Percentiles rank a stretch among this genome's conserved stretches.
phyloP scores from a whole-genome alignment of 2,888 invertebrate species.

The Lumbricus terrestris region DNA sequence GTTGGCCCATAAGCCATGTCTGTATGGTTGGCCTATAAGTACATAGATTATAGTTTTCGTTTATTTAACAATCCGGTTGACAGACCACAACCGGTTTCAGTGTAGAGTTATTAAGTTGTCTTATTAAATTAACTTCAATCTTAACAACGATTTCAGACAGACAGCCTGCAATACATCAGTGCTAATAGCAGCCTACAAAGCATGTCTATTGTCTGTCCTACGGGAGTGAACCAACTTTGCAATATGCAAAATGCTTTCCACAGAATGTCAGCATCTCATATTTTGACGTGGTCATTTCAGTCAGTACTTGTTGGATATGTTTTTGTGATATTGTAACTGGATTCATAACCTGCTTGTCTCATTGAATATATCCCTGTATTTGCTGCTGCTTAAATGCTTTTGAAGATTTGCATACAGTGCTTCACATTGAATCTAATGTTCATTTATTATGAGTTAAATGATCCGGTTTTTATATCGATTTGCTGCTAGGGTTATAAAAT shows the following conservation, averaged over 20 bases:
- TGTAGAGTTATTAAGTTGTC: too few relatives aligned
- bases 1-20: too few relatives aligned
- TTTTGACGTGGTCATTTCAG: background rate
- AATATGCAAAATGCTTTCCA: background rate
- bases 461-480: background rate
- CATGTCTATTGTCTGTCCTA: too few relatives aligned
- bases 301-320: background rate
- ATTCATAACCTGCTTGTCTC: background rate
- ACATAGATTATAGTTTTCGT: too few relatives aligned
- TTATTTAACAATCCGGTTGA: too few relatives aligned
- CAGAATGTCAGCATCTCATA: background rate
- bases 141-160: too few relatives aligned
- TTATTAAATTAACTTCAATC: too few relatives aligned
- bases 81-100: too few relatives aligned
- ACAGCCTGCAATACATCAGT: too few relatives aligned
- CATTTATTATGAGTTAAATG: background rate
- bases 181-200: too few relatives aligned
- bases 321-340: background rate
- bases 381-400: background rate
- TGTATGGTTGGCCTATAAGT: too few relatives aligned
- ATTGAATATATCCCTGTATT: background rate
- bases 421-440: background rate
- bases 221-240: too few relatives aligned
- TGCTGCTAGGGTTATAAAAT: background rate
- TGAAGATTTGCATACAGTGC: background rate